Evolutionary conservation across 2,113 vertebrate species (phyloP).

Genomic region (Nothocercus julius): DNA sequence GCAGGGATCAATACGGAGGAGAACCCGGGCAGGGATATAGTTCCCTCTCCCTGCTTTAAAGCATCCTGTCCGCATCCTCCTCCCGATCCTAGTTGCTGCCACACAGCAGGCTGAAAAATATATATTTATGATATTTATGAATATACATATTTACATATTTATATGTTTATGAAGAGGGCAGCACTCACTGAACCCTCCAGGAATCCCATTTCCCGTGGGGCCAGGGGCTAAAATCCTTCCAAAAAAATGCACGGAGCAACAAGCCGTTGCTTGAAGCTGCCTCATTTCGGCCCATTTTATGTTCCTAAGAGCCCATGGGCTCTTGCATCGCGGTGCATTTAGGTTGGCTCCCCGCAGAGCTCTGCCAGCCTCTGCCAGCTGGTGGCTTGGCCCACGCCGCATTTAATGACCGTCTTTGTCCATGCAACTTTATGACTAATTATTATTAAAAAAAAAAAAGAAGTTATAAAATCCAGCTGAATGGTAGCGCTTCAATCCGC

Average conservation of each 20-base stretch:
- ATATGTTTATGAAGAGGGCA: neutral
- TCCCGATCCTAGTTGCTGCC: conserved; percentile 9
- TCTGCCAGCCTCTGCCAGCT: conserved; percentile 3
- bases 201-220: neutral
- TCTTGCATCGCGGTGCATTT: neutral
- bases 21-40: neutral
- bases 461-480: neutral
- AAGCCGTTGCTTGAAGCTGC: neutral
- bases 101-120: neutral
- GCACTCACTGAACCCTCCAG: neutral
- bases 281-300: neutral
- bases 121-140: too few species aligned
- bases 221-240: fast-evolving
- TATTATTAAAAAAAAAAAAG: neutral
- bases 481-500: neutral
- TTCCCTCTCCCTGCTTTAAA: neutral
- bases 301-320: neutral
- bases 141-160: too few species aligned
- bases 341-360: neutral
- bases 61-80: neutral
- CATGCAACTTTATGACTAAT: neutral
- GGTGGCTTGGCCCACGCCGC: neutral
- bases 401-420: neutral
- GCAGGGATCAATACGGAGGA: conserved; percentile 35
- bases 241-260: fast-evolving